Percentiles rank a stretch among this genome's conserved stretches.
Conservation (phyloP, 2,113 vertebrate genomes). For the Kryptolebias marmoratus region DNA sequence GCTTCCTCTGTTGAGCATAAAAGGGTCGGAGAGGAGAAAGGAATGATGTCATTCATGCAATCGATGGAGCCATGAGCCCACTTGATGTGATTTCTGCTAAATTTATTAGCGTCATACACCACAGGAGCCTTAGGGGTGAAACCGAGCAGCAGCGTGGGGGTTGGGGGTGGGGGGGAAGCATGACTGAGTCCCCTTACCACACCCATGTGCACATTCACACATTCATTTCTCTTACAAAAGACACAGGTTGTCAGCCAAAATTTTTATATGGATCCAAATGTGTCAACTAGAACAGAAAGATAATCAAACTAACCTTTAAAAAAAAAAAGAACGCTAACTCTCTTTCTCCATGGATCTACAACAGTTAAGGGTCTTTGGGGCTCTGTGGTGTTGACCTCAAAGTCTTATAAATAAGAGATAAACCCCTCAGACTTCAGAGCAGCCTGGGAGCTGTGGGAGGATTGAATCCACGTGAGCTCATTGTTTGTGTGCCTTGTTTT, state of each 20-base stretch:
- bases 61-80: conserved; percentile 51
- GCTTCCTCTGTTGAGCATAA: conserved; percentile 14
- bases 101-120: conserved; percentile 65
- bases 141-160: conserved; percentile 28
- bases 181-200: conserved; percentile 21
- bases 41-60: conserved; percentile 73
- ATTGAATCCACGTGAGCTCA: conserved; percentile 56
- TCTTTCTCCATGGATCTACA: neutral
- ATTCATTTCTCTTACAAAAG: conserved; percentile 4
- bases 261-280: neutral
- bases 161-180: neutral
- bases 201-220: conserved; percentile 28
- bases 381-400: conserved; percentile 37
- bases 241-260: conserved; percentile 2
- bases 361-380: conserved; percentile 20
- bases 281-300: neutral
- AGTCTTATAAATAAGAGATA: conserved; percentile 68
- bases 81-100: conserved; percentile 68
- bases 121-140: conserved; percentile 50
- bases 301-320: neutral
- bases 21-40: conserved; percentile 11
- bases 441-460: conserved; percentile 48
- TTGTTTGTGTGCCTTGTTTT: conserved; percentile 28
- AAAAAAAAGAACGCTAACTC: neutral
- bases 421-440: conserved; percentile 41